Base-by-base conservation (phyloP, 2,888 invertebrate species). In the Hypolimnas misippus region DNA sequence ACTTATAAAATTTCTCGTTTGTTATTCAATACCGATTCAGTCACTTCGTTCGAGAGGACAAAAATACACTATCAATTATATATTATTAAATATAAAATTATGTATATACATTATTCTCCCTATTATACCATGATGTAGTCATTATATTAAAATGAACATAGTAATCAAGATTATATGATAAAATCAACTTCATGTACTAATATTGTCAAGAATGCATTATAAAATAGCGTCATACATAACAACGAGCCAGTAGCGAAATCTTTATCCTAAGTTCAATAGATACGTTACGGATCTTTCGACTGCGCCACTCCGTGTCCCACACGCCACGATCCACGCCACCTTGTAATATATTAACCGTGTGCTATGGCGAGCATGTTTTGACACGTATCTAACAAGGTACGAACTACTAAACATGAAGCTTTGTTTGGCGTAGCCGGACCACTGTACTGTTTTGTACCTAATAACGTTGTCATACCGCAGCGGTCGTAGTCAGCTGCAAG, bases 311-410 rank as follows among this genome's bases (percentile, higher is more conserved):
- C 54, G 73, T 71, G 75, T 73, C 70, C 71, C 72, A 69, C 70
- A 70, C 75, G 76, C 74, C 75, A 74, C 77, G 74, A 73, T 69
- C 73, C 44, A 46, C 44, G 69, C 73, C 44, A 46, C 44, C 72
- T 73, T 65, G 66, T 72, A 70, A 69, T 71, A 73, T 62, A 81
- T 81, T 87, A 89, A 87, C 87, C 67, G 84, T 85, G 84, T 89
- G 87, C 78, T 78, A 81, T 79, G 84, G 82, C 83, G 77, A 85
- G 89, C 89, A 89, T 90, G 89, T 79, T 84, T 85, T 87, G 80
- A 77, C 78, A 76, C 81, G 84, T 87, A 81, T 84, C 82, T 89
- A 86, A 87, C 86, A 79, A 77, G 76, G 65, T 73, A 73, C 74
- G 71, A 25, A 66, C 56, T 62, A 62, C 59, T 38, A 59, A 46